A percentile compares a stretch with the other conserved stretches of the same genome.
phyloP scores from a whole-genome alignment of 2,888 invertebrate species.

The Hipparchia sbordonii region DNA sequence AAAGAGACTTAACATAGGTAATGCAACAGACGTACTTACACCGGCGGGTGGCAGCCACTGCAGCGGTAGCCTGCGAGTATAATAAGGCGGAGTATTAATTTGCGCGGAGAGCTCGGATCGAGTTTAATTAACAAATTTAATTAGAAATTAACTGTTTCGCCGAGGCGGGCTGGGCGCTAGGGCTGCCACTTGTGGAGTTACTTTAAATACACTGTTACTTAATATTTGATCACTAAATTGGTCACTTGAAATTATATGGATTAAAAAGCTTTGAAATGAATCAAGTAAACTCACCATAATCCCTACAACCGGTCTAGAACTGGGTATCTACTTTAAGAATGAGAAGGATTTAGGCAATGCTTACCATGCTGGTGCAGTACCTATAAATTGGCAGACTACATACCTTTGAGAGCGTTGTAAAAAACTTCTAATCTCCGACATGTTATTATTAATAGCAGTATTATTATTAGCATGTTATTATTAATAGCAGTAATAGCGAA shows the following conservation, averaged over 20 bases:
- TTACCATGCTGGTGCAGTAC: too few relatives aligned
- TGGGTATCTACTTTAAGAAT: too few relatives aligned
- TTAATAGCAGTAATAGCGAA: too few relatives aligned
- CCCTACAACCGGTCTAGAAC: too few relatives aligned
- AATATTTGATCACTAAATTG: not conserved
- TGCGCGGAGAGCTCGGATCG: slow-evolving; percentile 65
- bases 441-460: too few relatives aligned
- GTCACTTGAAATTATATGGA: not conserved
- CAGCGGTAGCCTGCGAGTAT: slow-evolving; percentile 45
- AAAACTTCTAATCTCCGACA: too few relatives aligned
- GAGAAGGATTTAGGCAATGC: too few relatives aligned
- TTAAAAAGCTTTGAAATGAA: too few relatives aligned
- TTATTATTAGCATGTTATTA: too few relatives aligned
- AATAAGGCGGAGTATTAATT: slow-evolving; percentile 69
- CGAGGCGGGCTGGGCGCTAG: slow-evolving; percentile 51
- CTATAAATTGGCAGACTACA: too few relatives aligned
- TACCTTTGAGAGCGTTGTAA: too few relatives aligned
- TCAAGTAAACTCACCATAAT: too few relatives aligned
- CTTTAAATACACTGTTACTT: not conserved
- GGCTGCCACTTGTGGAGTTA: slow-evolving; percentile 46
- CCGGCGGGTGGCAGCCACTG: slow-evolving; percentile 12
- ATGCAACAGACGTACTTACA: not conserved
- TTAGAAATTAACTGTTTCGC: slow-evolving; percentile 83
- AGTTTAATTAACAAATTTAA: slow-evolving; percentile 84
- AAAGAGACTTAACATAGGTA: not conserved